These are phyloP conservation scores for Motacilla alba DNA, from an alignment of 2,113 vertebrate genomes.

Conservation along the genomic window DNA sequence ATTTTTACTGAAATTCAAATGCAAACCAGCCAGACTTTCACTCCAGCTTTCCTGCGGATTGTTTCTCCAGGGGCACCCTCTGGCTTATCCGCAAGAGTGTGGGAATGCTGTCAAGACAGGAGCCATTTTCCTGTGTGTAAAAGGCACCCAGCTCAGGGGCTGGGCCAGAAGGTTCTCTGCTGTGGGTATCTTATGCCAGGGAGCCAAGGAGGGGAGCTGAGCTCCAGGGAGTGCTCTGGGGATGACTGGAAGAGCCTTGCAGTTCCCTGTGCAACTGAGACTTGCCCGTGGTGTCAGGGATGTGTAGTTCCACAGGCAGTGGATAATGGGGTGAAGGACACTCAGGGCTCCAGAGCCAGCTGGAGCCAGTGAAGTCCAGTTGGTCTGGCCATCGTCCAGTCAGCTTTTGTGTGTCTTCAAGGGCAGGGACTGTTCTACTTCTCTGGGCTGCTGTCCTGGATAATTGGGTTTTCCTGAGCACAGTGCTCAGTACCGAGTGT, in stretches of 20 bases:
- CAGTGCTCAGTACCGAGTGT: background rate
- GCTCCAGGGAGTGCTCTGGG: accelerated
- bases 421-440: background rate
- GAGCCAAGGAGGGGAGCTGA: background rate
- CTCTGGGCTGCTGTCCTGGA: background rate
- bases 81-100: background rate
- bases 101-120: background rate
- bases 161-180: background rate
- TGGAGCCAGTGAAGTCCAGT: background rate
- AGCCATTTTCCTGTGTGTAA: background rate
- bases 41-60: background rate
- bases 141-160: background rate
- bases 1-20: background rate
- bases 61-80: background rate
- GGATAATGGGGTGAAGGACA: background rate
- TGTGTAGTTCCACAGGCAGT: background rate
- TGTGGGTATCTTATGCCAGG: background rate
- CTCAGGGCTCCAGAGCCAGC: background rate
- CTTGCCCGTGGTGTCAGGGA: background rate
- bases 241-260: background rate
- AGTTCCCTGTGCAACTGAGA: background rate
- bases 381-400: background rate
- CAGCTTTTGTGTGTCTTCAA: background rate
- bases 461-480: background rate
- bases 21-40: background rate